phyloP scores from a whole-genome alignment of 2,113 vertebrate species.

The Rhinoptilus africanus region DNA sequence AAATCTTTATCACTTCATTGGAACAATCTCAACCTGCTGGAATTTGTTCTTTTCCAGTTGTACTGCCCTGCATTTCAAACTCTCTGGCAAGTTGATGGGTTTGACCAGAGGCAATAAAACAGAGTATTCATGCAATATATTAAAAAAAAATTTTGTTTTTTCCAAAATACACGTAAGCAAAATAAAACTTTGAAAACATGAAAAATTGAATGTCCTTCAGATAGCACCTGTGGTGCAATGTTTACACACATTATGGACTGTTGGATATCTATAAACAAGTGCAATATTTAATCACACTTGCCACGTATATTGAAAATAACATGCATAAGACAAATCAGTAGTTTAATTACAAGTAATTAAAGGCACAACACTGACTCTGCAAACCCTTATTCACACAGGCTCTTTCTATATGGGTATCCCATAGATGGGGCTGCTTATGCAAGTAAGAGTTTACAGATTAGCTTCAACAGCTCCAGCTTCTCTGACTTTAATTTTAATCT shows the following conservation, averaged over 20 bases:
- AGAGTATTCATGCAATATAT: not conserved
- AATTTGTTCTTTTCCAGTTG: not conserved
- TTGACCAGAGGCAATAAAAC: not conserved
- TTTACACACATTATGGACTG: not conserved
- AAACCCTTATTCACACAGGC: not conserved
- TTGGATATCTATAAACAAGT: not conserved
- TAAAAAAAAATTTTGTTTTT: not conserved
- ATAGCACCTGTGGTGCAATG: not conserved
- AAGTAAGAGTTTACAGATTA: not conserved
- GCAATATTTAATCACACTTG: not conserved
- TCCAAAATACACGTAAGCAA: not conserved
- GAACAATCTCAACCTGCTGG: not conserved
- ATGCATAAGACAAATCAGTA: not conserved
- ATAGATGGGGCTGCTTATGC: not conserved
- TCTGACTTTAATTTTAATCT: not conserved
- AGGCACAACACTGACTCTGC: not conserved
- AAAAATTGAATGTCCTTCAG: not conserved
- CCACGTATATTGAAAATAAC: not conserved
- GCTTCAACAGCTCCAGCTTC: not conserved
- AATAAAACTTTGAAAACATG: not conserved
- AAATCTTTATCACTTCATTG: conserved; percentile 12
- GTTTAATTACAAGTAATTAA: not conserved
- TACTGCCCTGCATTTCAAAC: not conserved
- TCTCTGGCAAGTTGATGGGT: not conserved
- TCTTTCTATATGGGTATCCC: not conserved